phyloP scores from a whole-genome alignment of 2,797 vertebrate genomes.

The Hippopotamyrus pictus region DNA sequence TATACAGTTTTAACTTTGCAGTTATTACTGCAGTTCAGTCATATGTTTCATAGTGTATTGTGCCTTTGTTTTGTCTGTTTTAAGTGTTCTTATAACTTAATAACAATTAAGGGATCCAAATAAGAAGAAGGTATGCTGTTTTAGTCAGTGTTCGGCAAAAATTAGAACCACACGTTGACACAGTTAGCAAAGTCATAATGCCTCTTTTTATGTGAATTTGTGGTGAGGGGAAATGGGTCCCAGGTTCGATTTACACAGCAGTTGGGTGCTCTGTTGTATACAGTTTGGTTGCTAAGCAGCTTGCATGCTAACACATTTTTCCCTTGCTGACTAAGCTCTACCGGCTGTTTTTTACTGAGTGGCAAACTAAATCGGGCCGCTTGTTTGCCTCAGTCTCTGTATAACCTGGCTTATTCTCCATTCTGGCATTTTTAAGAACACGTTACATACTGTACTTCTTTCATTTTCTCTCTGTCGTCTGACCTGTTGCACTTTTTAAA shows the following conservation, averaged over 20 bases:
- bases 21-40: neutral
- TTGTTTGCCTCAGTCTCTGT: neutral
- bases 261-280: constrained; percentile 53
- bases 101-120: neutral
- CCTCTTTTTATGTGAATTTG: constrained; percentile 55
- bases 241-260: constrained; percentile 49
- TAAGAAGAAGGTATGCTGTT: neutral
- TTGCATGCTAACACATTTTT: constrained; percentile 37
- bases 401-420: neutral
- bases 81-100: neutral
- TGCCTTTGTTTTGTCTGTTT: neutral
- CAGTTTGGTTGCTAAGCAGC: constrained; percentile 46
- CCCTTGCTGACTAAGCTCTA: constrained; percentile 51
- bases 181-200: constrained; percentile 46
- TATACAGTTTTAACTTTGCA: neutral
- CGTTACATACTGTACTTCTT: neutral
- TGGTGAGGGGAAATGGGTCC: constrained; percentile 53
- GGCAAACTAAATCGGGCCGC: neutral
- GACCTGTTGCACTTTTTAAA: neutral
- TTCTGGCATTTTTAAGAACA: too few species aligned
- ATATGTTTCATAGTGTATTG: neutral
- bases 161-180: constrained; percentile 15
- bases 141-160: neutral
- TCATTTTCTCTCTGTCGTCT: neutral
- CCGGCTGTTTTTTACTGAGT: constrained; percentile 54